A percentile compares a stretch with the other conserved stretches of the same genome.
Conservation (phyloP, 2,797 vertebrate genomes). For the Trachops cirrhosus region DNA sequence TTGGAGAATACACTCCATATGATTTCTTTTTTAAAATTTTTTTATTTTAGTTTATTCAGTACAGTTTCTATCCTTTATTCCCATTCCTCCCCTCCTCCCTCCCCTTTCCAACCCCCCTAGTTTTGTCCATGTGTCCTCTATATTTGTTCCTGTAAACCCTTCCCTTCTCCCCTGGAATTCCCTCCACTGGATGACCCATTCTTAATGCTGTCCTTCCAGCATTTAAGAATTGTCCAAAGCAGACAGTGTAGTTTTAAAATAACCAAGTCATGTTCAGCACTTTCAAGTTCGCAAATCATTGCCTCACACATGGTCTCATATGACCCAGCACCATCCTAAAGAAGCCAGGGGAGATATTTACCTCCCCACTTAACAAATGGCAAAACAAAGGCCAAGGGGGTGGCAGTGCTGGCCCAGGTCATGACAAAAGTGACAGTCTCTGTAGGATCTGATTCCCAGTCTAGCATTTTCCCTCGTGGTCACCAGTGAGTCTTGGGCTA, state of each 20-base stretch:
- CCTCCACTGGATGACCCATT: neutral
- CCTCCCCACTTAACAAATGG: neutral
- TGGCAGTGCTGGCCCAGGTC: neutral
- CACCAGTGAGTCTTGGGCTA: neutral
- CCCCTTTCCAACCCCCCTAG: no score
- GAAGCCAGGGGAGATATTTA: neutral
- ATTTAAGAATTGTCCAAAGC: neutral
- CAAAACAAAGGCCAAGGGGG: neutral
- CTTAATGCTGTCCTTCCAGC: neutral
- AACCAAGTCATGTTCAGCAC: neutral
- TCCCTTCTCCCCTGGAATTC: no score
- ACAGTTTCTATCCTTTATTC: no score
- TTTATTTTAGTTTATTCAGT: no score
- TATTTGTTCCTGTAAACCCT: no score
- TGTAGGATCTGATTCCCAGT: neutral
- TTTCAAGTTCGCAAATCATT: neutral
- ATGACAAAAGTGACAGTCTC: neutral
- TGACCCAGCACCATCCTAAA: neutral
- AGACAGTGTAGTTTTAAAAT: neutral
- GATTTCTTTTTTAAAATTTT: no score
- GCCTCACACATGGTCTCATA: neutral
- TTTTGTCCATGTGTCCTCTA: no score
- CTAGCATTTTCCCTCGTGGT: neutral
- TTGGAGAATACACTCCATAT: no score
- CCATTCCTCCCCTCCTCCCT: no score